A percentile compares a stretch with the other conserved stretches of the same genome.
Evolutionary conservation across 2,113 vertebrate species (phyloP).

Genomic region (Ptyas mucosa): DNA sequence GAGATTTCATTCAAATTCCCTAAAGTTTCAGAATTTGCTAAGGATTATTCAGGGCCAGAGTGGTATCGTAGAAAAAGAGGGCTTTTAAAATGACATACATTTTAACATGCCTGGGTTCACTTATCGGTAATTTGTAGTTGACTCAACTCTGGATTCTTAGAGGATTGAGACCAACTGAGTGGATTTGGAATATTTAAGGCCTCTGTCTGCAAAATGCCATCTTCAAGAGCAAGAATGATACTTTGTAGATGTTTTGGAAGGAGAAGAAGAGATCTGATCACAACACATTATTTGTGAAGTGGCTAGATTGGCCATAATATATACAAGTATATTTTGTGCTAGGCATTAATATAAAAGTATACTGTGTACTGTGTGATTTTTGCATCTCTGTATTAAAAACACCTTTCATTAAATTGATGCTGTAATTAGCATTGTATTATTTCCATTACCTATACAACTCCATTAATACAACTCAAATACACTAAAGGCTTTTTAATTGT

Average conservation of each 20-base stretch:
- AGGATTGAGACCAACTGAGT: background rate
- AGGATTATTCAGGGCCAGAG: background rate
- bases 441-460: slow-evolving; percentile 29
- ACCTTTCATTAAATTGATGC: background rate
- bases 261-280: background rate
- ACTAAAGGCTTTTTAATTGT: slow-evolving; percentile 24
- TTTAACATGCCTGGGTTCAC: background rate
- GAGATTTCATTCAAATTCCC: background rate
- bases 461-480: background rate
- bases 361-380: background rate
- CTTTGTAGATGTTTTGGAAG: background rate
- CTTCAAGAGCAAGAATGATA: background rate
- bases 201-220: background rate
- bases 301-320: background rate
- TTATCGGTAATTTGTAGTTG: background rate
- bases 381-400: background rate
- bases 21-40: background rate
- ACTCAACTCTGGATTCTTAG: background rate
- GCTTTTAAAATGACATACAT: background rate
- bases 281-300: background rate
- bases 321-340: background rate
- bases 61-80: background rate
- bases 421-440: slow-evolving; percentile 23
- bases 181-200: background rate
- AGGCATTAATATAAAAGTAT: background rate